Percentiles rank a stretch among this genome's conserved stretches.
Conservation (phyloP, 2,113 vertebrate species). For the Pangasianodon gigas region DNA sequence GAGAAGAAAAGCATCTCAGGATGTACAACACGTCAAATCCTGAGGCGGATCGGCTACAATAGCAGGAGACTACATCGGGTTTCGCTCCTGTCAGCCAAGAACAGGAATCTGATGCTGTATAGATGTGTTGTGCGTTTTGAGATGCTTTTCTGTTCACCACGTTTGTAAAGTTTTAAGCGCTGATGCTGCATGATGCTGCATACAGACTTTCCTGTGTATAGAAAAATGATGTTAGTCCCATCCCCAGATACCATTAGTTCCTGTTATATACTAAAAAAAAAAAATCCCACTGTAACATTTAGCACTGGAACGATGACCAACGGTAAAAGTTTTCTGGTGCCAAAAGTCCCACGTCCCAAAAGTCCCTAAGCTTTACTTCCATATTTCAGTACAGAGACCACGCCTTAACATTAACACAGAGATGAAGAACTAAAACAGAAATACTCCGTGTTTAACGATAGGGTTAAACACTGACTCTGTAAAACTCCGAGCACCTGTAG, state of each 20-base stretch:
- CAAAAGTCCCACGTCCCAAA: background rate
- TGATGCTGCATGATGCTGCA: too few species aligned
- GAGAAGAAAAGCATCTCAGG: background rate
- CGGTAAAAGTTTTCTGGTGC: background rate
- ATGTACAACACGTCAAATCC: background rate
- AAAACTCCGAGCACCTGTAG: background rate
- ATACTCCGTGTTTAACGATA: too few species aligned
- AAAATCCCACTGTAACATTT: background rate
- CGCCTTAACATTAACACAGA: too few species aligned
- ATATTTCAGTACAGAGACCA: background rate
- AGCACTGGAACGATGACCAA: too few species aligned
- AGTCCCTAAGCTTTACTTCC: background rate
- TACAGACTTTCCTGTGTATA: too few species aligned
- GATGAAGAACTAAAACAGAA: too few species aligned
- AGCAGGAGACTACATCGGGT: background rate
- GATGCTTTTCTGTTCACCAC: background rate
- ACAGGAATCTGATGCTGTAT: background rate
- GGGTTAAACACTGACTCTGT: background rate
- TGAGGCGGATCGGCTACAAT: background rate
- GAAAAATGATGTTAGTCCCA: too few species aligned
- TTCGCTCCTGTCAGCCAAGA: too few species aligned
- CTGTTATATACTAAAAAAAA: background rate
- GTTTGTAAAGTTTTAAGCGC: background rate
- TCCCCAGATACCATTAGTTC: background rate
- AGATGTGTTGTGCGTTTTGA: background rate